Percentiles rank a stretch among this genome's conserved stretches.
Conservation (phyloP, 2,113 vertebrate species). For the Ciconia maguari region DNA sequence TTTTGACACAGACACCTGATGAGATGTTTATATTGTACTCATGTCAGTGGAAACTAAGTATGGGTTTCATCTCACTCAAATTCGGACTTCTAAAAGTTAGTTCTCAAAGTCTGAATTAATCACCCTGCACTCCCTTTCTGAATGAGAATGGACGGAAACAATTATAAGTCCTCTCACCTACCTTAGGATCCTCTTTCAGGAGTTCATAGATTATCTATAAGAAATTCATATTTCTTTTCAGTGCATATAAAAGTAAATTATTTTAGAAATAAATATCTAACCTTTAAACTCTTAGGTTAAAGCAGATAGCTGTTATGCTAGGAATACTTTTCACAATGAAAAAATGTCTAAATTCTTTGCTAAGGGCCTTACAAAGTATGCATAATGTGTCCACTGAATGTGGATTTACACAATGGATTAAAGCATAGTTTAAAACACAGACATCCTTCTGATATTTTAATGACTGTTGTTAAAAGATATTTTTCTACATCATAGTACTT, state of each 20-base stretch:
- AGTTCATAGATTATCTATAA: background rate
- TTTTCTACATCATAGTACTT: background rate
- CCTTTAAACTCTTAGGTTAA: background rate
- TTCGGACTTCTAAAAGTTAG: background rate
- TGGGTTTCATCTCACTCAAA: background rate
- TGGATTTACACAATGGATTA: background rate
- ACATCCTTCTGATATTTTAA: background rate
- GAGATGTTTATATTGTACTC: background rate
- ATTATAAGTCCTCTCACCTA: background rate
- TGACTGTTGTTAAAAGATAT: background rate
- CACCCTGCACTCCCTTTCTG: background rate
- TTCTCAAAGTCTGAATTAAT: background rate
- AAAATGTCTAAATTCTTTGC: background rate
- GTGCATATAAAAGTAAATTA: background rate
- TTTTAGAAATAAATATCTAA: background rate
- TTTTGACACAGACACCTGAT: background rate
- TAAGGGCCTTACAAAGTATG: background rate
- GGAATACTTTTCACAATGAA: background rate
- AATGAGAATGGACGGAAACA: background rate
- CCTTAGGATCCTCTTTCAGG: background rate
- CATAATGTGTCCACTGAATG: background rate
- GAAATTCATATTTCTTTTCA: background rate
- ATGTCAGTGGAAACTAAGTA: background rate
- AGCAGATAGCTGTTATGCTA: background rate
- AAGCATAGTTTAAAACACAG: background rate